Base-by-base conservation (phyloP, 1,140 invertebrate species). In the Eubasilissa regina region DNA sequence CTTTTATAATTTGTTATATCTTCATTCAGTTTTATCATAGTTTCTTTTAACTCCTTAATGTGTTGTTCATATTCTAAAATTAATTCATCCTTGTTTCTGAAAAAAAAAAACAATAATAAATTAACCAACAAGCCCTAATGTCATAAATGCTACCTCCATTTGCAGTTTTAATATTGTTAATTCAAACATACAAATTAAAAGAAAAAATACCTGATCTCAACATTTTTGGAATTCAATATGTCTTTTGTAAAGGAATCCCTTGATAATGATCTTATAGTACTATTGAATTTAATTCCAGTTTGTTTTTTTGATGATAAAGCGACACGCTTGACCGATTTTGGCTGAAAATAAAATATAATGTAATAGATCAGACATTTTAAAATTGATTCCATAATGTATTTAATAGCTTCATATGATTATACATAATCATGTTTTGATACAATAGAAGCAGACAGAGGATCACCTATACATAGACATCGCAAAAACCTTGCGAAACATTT, bases 11-110 rank as follows among this genome's bases (percentile, higher is more conserved):
- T 35, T 35, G 45, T 19, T 6, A 75, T 9, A 13, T 80, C 64
- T 43, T 45, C 62, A 12, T 76, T 25, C 10, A 76, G 11, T 51
- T 25, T 56, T 11, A n/a, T 35, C 45, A 81, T 44, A 62, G 74
- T 51, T 43, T 81, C 53, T 19, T 56, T 68, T 76, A 81, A 55
- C 17, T 78, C 56, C 47, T 68, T 68, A 9, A 81, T 78, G 70
- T 78, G 76, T 12, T n/a, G 53, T 75, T 78, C 80, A 72, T 81
- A 78, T 17, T 81, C 80, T 12, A 9, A 45, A 56, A 81, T 81
- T n/a, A 76, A 78, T 43, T 64, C 80, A 81, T 81, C 70, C 53
- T 81, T 81, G 62, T 78, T 78, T 43, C 80, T 81, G 55, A 75
- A 77, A 81, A 51, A n/a, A 60, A 15, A 35, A 3, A 3, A 35